Evolutionary conservation across 2,113 vertebrate species (phyloP).

Genomic region (Centropristis striata): DNA sequence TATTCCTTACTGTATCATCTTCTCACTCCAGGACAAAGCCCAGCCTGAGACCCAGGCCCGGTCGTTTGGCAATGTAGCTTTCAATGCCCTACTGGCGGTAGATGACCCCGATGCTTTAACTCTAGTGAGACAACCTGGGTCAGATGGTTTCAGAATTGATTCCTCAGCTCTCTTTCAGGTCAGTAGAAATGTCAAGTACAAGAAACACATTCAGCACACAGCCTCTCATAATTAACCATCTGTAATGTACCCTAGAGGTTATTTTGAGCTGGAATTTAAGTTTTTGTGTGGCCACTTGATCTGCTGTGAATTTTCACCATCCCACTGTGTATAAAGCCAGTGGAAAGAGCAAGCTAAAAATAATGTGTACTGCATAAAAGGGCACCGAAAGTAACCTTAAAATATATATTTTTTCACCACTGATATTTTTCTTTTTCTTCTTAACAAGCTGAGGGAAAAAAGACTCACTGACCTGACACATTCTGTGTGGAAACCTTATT

Average conservation of each 20-base stretch:
- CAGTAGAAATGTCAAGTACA: constrained; percentile 11
- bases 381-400: neutral
- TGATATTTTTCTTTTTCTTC: constrained; percentile 11
- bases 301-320: constrained; percentile 1
- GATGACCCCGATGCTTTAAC: constrained; percentile 91
- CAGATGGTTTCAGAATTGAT: constrained; percentile 95
- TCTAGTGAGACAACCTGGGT: constrained; percentile 93
- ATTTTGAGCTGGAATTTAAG: neutral
- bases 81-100: constrained; percentile 91
- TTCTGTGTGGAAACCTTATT: constrained; percentile 3
- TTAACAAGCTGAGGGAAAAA: constrained; percentile 16
- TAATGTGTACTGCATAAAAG: neutral
- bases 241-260: neutral
- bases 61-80: constrained; percentile 89
- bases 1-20: neutral
- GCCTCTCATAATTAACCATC: neutral
- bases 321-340: constrained; percentile 23
- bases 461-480: neutral
- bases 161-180: constrained; percentile 93
- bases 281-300: constrained; percentile 1
- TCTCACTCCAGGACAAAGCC: constrained; percentile 89
- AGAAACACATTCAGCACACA: neutral
- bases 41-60: constrained; percentile 93
- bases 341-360: constrained; percentile 1
- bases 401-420: neutral